Evolutionary conservation across 2,888 invertebrate species (phyloP), one percentile per base, ranked within the genome.

Genomic region (Polyploca ridens): DNA sequence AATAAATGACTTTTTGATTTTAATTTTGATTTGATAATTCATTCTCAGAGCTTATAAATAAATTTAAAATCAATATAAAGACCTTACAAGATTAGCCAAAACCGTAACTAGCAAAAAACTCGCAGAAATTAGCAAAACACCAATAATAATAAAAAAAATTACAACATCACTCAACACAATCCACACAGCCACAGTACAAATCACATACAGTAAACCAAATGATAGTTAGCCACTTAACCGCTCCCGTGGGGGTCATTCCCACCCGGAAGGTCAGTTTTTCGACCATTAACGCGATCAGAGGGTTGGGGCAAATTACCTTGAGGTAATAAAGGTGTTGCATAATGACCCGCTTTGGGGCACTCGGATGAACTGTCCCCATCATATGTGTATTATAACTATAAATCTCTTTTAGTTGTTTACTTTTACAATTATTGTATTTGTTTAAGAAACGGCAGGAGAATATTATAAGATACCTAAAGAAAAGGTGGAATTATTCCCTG

Each of bases 241-340:
- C 82, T 83, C 93, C 88, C 91, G 41, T 27, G 86, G 76, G 90
- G 84, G 85, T 87, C 84, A 84, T 46, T 46, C 46, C 46, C 46
- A n/a, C 46, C 85, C 86, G 83, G 86, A 83, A 90, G 93, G 93
- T 91, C 93, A 93, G 92, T 94, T 93, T 91, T 92, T 93, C 89
- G 91, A 76, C 85, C 91, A 91, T 93, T 94, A 93, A 86, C 86
- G 85, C 86, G 85, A 87, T 89, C 90, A 88, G 88, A 85, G 90
- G 90, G 90, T 85, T 81, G 83, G 76, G 76, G 73, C 78, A 89
- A 89, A 91, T 91, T 91, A 90, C 87, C 80, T 77, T 19, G 78
- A 75, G 77, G 87, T 81, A 82, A 89, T 93, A 91, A 93, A 91
- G 89, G 90, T 90, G 72, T 46, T 46, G 46, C 75, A 72, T 92